These are phyloP conservation scores for Acyrthosiphon pisum DNA, from an alignment of 1,140 invertebrate species.

Conservation along the genomic window DNA sequence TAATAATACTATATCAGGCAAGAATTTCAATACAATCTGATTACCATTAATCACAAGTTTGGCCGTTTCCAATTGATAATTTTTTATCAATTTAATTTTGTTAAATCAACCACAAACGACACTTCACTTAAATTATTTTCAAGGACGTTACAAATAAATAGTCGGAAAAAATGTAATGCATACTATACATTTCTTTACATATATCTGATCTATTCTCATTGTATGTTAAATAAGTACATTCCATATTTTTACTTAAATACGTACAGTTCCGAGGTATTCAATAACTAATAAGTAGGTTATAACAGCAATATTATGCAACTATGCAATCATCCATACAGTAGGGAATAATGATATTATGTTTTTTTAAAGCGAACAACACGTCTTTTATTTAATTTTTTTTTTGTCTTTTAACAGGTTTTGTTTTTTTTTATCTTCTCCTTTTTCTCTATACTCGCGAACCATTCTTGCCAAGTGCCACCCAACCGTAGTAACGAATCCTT, in stretches of 20 bases:
- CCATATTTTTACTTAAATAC: not conserved
- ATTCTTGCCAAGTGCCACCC: not conserved
- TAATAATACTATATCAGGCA: not conserved
- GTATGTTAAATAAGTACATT: not conserved
- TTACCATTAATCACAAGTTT: constrained; percentile 20
- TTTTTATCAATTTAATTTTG: constrained; percentile 17
- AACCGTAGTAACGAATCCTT: not conserved
- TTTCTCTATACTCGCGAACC: not conserved
- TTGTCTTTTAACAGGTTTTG: not conserved
- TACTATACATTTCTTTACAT: not conserved
- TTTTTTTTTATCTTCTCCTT: not conserved
- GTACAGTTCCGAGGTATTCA: not conserved
- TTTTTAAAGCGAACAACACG: not conserved
- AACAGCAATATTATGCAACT: no score
- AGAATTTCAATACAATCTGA: constrained; percentile 41
- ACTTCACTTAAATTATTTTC: constrained; percentile 26
- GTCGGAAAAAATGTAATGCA: not conserved
- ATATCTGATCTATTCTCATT: not conserved
- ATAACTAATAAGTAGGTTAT: no score
- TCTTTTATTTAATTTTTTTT: not conserved
- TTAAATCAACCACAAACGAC: constrained; percentile 45
- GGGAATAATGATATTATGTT: not conserved
- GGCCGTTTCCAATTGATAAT: constrained; percentile 49
- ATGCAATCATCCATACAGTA: not conserved
- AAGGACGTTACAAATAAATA: constrained; percentile 37